phyloP scores from a whole-genome alignment of 2,797 vertebrate species.

The Aselliscus stoliczkanus region DNA sequence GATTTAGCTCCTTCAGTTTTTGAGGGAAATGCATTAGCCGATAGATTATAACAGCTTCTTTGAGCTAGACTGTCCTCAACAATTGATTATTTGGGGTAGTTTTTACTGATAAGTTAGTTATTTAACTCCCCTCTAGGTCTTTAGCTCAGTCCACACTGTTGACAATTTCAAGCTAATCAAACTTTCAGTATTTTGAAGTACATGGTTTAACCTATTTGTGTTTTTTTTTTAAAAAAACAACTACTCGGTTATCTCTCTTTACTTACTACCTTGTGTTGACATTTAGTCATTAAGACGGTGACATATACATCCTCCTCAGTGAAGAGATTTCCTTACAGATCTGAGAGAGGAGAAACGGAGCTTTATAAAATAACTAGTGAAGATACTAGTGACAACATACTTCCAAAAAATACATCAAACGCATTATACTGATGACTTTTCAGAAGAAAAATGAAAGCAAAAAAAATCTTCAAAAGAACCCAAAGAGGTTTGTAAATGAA shows the following conservation, averaged over 20 bases:
- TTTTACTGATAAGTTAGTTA: not conserved
- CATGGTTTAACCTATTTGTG: not conserved
- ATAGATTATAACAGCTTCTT: not conserved
- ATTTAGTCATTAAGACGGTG: not conserved
- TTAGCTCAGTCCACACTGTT: not conserved
- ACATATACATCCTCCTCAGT: not conserved
- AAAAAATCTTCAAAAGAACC: not conserved
- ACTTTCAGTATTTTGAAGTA: not conserved
- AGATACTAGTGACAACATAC: not conserved
- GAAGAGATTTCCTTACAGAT: not conserved
- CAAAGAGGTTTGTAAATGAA: not conserved
- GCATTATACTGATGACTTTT: not conserved
- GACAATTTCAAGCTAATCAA: conserved; percentile 18
- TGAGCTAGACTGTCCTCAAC: not conserved
- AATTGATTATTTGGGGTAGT: not conserved
- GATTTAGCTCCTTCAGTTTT: not conserved
- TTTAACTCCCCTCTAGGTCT: not conserved
- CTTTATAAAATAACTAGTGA: not conserved
- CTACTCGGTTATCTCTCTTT: not conserved
- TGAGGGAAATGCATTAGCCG: not conserved
- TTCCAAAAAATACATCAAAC: not conserved
- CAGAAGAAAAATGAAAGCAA: not conserved
- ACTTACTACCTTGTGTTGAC: not conserved
- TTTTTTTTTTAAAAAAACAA: not conserved
- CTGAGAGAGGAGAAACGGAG: not conserved